phyloP scores from a whole-genome alignment of 2,888 invertebrate genomes.

The Nomada fucata region DNA sequence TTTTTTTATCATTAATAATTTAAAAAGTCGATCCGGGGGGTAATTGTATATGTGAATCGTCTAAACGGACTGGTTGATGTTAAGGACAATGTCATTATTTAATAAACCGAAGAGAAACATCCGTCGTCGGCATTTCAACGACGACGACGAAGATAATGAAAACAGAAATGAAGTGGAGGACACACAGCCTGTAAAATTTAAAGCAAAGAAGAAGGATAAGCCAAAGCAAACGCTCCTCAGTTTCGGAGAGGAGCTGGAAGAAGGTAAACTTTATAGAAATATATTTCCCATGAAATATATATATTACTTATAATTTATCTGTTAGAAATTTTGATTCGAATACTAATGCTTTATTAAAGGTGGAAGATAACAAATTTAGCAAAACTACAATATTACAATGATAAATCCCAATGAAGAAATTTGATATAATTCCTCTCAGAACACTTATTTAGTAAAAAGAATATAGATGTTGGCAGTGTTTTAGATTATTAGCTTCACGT shows the following conservation, averaged over 20 bases:
- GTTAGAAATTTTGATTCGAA: neutral
- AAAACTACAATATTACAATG: neutral
- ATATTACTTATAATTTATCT: neutral
- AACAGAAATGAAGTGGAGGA: conserved; percentile 86
- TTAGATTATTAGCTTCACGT: neutral
- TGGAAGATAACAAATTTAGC: too few species aligned
- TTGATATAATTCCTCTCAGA: neutral
- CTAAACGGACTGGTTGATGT: conserved; percentile 53
- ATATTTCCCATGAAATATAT: neutral
- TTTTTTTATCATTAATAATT: conserved; percentile 19
- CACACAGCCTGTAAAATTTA: conserved; percentile 84
- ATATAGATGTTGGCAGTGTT: neutral
- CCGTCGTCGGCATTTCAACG: conserved; percentile 90
- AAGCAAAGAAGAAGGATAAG: conserved; percentile 85
- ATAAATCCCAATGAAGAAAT: neutral
- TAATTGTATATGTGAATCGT: conserved; percentile 25
- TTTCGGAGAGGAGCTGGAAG: conserved; percentile 88
- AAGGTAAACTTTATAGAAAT: conserved; percentile 75
- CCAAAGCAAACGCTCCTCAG: conserved; percentile 89
- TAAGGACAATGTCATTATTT: conserved; percentile 90
- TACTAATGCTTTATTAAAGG: neutral
- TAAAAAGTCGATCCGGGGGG: conserved; percentile 12
- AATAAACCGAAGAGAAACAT: conserved; percentile 95
- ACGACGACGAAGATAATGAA: conserved; percentile 88
- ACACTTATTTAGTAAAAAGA: neutral